Percentiles rank a stretch among this genome's conserved stretches.
Conservation (phyloP, 2,888 invertebrate genomes). For the Caprella mutica region DNA sequence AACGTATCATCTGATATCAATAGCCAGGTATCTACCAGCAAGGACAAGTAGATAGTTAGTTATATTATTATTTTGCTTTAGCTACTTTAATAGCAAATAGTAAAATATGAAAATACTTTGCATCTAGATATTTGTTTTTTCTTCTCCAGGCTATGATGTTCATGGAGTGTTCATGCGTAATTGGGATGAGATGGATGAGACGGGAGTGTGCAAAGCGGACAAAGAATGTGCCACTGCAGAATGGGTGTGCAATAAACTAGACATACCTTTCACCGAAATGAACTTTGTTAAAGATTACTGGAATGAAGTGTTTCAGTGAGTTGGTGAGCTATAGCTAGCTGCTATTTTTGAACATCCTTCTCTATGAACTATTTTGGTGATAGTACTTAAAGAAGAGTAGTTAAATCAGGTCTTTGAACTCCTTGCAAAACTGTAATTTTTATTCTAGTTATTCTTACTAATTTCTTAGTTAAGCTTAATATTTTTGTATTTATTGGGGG, state of each 20-base stretch:
- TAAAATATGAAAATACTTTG: no score
- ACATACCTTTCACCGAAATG: conserved; percentile 66
- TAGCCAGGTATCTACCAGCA: neutral
- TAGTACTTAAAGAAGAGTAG: neutral
- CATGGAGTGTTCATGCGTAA: conserved; percentile 87
- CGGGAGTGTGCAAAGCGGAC: conserved; percentile 64
- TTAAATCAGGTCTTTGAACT: neutral
- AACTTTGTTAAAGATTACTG: conserved; percentile 75
- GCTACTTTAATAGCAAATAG: no score
- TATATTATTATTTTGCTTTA: no score
- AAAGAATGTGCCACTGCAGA: conserved; percentile 76
- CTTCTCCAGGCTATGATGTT: conserved; percentile 63
- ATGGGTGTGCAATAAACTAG: conserved; percentile 62
- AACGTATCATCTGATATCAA: no score
- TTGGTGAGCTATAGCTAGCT: conserved; percentile 3
- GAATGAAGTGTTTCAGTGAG: conserved; percentile 48
- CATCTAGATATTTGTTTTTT: neutral
- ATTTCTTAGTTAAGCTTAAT: no score
- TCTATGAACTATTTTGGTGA: neutral
- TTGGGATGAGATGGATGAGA: conserved; percentile 83
- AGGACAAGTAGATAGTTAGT: no score
- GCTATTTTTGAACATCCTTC: neutral
- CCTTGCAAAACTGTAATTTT: neutral
- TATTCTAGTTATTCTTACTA: no score
- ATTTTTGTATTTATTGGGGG: no score